Evolutionary conservation across 2,797 vertebrate genomes (phyloP), one percentile per base, ranked within the genome.

Genomic region (Acrocephalus scirpaceus): DNA sequence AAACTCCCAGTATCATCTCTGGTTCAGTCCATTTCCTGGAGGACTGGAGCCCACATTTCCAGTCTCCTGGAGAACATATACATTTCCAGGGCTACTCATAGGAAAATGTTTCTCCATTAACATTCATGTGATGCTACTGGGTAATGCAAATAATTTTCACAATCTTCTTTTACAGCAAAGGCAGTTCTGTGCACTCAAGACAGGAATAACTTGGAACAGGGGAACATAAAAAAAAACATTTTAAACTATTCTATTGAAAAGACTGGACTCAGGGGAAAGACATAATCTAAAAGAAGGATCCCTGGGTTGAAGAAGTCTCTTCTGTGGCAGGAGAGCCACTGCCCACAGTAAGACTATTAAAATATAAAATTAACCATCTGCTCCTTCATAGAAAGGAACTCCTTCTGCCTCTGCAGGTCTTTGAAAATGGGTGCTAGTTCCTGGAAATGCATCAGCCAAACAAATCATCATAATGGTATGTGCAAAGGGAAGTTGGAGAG

Each of bases 371-470:
- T 5, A 1, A 44, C 22, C n/a, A 75, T 38, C 64, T 76, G 58
- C 17, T 90, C 17, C 73, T 71, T 67, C 70, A 40, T 1, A 84
- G 38, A 79, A 72, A 36, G 34, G 32, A 58, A 36, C 21, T 76
- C 47, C 42, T 69, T 40, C 57, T 69, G 30, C 40, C 70, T 73
- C 44, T 73, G 34, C 54, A 85, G 32, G 44, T 77, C 58, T 89
- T 87, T 51, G 81, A 85, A 69, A 85, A 72, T 3, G 6, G 3
- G 34, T 73, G 58, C 51, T 32, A 84, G 74, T 30, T 91, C 77
- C 91, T 89, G 64, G 78, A 90, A 90, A 89, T 5, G 3, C 48
- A 82, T 72, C 32, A 69, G 44, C 56, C 66, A 70, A 89, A n/a
- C 56, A 79, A 78, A 61, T 61, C 30, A 47, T 11, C 7, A 21